Percentiles rank a stretch among this genome's conserved stretches.
Conservation (phyloP, 2,888 invertebrate genomes). For the Lycaena phlaeas region DNA sequence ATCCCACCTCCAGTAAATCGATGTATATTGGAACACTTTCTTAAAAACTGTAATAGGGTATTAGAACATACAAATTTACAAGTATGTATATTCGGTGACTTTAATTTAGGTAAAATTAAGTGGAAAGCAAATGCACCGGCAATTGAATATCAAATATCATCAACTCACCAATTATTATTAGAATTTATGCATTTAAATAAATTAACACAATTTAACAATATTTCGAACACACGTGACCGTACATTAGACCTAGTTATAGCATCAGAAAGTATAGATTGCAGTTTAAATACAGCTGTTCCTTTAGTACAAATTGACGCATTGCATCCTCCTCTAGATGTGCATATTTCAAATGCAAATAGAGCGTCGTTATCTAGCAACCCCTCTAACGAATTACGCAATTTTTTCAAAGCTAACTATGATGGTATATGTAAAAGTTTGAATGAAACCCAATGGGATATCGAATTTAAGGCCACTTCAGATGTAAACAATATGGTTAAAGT, state of each 20-base stretch:
- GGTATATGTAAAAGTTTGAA: neutral
- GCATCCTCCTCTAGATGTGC: slow-evolving; percentile 2
- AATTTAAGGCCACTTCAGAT: no score
- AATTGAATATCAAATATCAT: neutral
- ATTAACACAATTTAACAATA: neutral
- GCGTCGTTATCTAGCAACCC: neutral
- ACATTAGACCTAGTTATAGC: neutral
- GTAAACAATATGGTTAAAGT: no score
- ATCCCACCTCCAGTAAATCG: no score
- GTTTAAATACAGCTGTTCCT: neutral
- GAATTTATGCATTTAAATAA: neutral
- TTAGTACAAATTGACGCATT: neutral
- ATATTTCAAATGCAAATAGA: neutral
- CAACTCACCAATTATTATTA: neutral
- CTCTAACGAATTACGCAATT: neutral
- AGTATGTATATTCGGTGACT: neutral
- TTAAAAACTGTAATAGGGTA: no score
- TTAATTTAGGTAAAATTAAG: neutral
- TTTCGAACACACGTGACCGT: neutral
- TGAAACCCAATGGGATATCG: no score
- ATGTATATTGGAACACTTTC: no score
- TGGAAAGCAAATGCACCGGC: neutral
- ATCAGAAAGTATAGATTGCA: neutral
- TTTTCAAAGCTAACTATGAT: neutral
- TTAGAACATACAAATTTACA: neutral